A percentile compares a stretch with the other conserved stretches of the same genome.
Conservation (phyloP, 2,797 vertebrate species). For the Sparus aurata region DNA sequence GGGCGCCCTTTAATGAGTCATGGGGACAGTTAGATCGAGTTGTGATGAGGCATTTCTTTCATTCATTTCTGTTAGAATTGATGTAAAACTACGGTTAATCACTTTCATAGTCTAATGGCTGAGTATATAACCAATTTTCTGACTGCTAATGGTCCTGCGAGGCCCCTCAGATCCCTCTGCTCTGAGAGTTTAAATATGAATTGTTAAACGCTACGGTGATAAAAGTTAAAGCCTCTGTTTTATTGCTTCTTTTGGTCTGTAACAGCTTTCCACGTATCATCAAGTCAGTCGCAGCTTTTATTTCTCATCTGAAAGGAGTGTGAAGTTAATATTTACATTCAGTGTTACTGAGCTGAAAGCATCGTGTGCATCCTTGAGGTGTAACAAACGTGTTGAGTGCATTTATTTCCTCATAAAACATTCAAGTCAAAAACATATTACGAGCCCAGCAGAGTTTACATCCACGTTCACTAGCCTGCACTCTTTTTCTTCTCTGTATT, state of each 20-base stretch:
- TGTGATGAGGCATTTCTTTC: slow-evolving; percentile 14
- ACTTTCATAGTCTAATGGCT: background rate
- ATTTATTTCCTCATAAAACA: background rate
- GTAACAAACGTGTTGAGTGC: background rate
- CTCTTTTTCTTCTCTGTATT: background rate
- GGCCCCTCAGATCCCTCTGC: background rate
- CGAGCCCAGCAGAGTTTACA: background rate
- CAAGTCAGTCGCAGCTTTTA: background rate
- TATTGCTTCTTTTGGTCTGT: background rate
- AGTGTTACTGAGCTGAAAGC: background rate
- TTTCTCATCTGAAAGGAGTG: background rate
- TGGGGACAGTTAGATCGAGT: slow-evolving; percentile 1
- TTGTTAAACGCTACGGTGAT: background rate
- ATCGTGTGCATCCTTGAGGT: background rate
- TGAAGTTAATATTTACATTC: background rate
- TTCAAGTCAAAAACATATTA: no score
- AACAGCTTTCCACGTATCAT: background rate
- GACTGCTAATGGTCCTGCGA: background rate
- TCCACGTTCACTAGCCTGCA: background rate
- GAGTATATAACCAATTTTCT: background rate
- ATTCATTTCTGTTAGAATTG: background rate
- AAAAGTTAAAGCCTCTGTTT: background rate
- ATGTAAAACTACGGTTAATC: background rate
- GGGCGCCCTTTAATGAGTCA: background rate
- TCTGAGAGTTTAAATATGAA: background rate